Evolutionary conservation across 2,888 invertebrate species (phyloP), one percentile per base, ranked within the genome.

Genomic region (Drosophila suboccidentalis): DNA sequence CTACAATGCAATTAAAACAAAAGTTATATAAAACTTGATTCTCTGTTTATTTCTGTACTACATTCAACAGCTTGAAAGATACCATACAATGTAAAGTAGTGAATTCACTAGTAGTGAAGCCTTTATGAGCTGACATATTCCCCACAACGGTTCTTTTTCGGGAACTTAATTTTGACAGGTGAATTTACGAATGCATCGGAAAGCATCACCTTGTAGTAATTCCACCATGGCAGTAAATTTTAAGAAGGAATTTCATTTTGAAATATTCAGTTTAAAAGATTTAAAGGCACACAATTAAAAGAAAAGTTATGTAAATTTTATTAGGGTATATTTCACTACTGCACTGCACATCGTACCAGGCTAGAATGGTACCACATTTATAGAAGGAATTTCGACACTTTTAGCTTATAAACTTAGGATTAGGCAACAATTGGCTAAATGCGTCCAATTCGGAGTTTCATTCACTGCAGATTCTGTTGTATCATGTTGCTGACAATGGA

Each of bases 401-500:
- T 43, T 15, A 32, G 51, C 66, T 60, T 46, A 60, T 32, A 39
- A 57, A 41, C 41, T 73, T 65, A 73, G 34, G 65, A 74, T 60
- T 64, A 77, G 78, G 75, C 75, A 78, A 78, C 71, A 68, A 68
- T 63, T 75, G 67, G 59, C 55, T 64, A 65, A 38, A 9, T 39
- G 47, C 26, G 34, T 47, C 46, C 3, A 26, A 0, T 26, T n/a
- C 22, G 22, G 3, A 11, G 9, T 32, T 17, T 26, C 1, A 29
- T n/a, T 63, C 41, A 75, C 3, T 69, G 11, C 13, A 79, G 17
- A 54, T 91, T 78, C 67, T 91, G 73, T 29, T 77, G 71, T 46
- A 93, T 92, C 92, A 92, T 92, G n/a, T 90, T 83, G 10, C 86
- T 78, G 5, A 93, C 89, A 43, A 91, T 89, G 1, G 15, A 90